Conservation (phyloP, 2,113 vertebrate species). For the Saccopteryx leptura region DNA sequence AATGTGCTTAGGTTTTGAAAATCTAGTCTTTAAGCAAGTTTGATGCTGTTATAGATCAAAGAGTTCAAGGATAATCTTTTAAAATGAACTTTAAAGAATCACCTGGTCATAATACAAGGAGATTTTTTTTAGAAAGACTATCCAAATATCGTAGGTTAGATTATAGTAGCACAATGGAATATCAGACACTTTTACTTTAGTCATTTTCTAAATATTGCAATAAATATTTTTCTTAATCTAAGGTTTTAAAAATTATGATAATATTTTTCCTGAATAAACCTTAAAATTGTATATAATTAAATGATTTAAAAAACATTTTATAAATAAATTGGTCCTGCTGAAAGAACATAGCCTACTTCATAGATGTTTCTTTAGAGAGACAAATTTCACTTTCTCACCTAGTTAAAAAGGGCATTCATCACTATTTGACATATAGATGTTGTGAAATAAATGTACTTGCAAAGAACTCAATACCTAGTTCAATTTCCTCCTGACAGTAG, state of each 20-base stretch:
- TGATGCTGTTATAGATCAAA: not conserved
- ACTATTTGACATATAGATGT: conserved; percentile 66
- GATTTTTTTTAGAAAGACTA: not conserved
- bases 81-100: not conserved
- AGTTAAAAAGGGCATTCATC: conserved; percentile 78
- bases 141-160: not conserved
- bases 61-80: not conserved
- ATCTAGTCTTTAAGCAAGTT: not conserved
- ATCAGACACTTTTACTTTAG: not conserved
- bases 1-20: not conserved
- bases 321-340: not conserved
- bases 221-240: not conserved
- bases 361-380: conserved; percentile 53
- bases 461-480: conserved; percentile 67
- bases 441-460: conserved; percentile 77
- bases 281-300: conserved; percentile 30
- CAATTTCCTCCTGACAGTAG: conserved; percentile 73
- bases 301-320: not conserved
- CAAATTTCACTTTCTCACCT: conserved; percentile 61
- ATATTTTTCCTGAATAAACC: not conserved
- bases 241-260: not conserved
- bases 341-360: conserved; percentile 5
- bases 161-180: not conserved
- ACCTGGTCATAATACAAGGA: not conserved
- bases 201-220: not conserved